Evolutionary conservation across 2,888 invertebrate genomes (phyloP).

Genomic region (Minunthozetes semirufus): DNA sequence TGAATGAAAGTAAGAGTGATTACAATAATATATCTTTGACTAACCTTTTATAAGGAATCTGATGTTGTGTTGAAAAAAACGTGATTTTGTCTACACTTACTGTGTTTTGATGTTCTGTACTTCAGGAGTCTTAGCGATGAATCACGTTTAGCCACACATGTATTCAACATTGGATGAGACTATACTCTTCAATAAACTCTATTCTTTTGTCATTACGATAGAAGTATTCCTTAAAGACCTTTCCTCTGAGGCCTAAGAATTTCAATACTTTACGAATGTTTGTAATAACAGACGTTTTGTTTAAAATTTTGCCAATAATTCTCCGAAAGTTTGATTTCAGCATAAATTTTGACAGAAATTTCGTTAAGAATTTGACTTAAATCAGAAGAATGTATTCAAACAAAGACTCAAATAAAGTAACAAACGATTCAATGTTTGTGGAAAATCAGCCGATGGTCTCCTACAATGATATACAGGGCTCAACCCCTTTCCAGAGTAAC

Average conservation of each 20-base stretch:
- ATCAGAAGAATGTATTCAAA: background rate
- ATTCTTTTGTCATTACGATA: too few species aligned
- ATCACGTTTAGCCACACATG: too few species aligned
- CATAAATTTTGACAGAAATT: background rate
- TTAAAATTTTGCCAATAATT: background rate
- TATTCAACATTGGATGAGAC: too few species aligned
- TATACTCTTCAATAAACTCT: too few species aligned
- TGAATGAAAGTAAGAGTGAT: background rate
- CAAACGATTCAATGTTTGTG: background rate
- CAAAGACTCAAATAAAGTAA: background rate
- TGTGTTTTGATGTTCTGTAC: too few species aligned
- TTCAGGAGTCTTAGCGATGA: too few species aligned
- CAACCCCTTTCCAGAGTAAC: background rate
- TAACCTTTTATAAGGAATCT: too few species aligned
- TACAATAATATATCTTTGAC: background rate
- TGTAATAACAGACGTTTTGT: background rate
- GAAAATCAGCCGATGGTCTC: background rate
- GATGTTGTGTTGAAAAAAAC: too few species aligned
- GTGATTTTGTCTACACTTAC: too few species aligned
- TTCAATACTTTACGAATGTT: background rate
- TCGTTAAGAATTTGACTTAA: background rate
- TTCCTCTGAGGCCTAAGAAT: background rate
- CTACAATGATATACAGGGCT: background rate
- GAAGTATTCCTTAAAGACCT: too few species aligned
- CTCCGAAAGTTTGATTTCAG: background rate